Evolutionary conservation across 2,797 vertebrate genomes (phyloP).

Genomic region (Alauda arvensis): DNA sequence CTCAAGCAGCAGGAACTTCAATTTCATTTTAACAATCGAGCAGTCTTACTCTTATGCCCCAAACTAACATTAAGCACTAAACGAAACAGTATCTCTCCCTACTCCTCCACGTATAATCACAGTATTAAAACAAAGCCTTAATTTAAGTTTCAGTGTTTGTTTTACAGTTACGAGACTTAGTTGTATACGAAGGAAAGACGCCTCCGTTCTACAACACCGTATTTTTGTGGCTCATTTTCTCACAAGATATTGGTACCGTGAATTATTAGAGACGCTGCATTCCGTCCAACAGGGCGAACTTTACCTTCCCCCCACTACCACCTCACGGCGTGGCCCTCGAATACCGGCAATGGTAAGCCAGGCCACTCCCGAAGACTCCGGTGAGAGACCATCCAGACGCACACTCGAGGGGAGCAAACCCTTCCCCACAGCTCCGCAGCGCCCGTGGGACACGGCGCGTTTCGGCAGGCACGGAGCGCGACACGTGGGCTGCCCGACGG

Average conservation of each 20-base stretch:
- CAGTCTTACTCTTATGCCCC: accelerated
- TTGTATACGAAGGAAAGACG: accelerated
- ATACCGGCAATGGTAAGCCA: accelerated
- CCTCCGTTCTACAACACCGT: accelerated
- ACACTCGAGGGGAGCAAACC: accelerated
- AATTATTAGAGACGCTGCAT: neutral
- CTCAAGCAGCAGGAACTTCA: neutral
- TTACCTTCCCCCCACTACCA: accelerated
- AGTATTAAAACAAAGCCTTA: accelerated
- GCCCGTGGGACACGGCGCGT: accelerated
- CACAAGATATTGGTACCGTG: accelerated
- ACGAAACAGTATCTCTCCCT: accelerated
- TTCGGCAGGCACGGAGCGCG: accelerated
- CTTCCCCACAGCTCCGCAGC: accelerated
- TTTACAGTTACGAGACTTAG: accelerated
- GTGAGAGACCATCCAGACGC: accelerated
- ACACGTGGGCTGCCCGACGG: neutral
- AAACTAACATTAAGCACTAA: neutral
- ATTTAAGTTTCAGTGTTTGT: accelerated
- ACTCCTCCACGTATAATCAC: accelerated
- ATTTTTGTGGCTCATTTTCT: neutral
- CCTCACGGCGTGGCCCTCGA: accelerated
- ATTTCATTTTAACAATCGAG: neutral
- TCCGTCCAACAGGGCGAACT: accelerated
- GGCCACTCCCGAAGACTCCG: accelerated